Evolutionary conservation across 2,797 vertebrate genomes (phyloP).

Genomic region (Lepus oiostolus): DNA sequence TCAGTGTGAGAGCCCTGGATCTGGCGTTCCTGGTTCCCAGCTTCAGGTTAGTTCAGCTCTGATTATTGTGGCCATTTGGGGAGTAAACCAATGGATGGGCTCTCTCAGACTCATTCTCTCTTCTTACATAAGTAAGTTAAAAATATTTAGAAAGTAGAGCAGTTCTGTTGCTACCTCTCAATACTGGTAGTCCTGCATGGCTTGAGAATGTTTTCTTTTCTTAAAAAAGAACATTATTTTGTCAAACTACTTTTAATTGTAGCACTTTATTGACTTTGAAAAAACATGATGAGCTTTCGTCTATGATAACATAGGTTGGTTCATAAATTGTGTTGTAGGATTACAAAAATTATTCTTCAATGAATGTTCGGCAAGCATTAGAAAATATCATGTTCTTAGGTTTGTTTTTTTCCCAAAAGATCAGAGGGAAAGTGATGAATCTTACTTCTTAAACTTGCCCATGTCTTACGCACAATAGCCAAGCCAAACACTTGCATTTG

Average conservation of each 20-base stretch:
- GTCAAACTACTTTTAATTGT: neutral
- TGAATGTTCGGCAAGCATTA: neutral
- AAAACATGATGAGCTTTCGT: slow-evolving; percentile 12
- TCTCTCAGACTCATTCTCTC: too few relatives aligned
- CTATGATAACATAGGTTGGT: neutral
- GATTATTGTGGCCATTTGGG: too few relatives aligned
- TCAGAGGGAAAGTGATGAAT: neutral
- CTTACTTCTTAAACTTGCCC: neutral
- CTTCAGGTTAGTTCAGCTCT: too few relatives aligned
- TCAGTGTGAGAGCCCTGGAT: too few relatives aligned
- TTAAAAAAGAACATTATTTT: neutral
- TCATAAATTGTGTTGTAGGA: neutral
- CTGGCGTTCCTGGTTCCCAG: too few relatives aligned
- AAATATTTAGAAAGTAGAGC: too few relatives aligned
- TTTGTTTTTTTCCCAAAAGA: neutral
- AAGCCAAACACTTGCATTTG: neutral
- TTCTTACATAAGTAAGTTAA: too few relatives aligned
- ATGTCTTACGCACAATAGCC: neutral
- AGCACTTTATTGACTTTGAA: neutral
- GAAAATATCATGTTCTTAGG: neutral
- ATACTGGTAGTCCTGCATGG: neutral
- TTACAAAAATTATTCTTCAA: neutral
- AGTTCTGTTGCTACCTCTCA: slow-evolving; percentile 38
- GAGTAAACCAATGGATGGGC: too few relatives aligned
- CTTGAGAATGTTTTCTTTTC: neutral